phyloP scores from a whole-genome alignment of 2,113 vertebrate species.

The Scopus umbretta region DNA sequence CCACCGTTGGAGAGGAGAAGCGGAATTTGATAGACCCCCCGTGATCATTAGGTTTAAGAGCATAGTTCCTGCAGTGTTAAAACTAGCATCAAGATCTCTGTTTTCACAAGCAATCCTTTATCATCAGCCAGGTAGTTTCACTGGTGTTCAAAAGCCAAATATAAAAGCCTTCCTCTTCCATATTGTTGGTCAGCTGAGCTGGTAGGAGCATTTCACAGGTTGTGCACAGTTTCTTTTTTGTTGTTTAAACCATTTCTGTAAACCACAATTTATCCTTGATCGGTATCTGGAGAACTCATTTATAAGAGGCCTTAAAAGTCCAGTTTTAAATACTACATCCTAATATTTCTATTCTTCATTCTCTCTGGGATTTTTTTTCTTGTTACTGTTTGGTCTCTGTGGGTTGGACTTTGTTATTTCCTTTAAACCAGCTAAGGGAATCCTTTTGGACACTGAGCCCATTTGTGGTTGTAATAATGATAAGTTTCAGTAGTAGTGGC shows the following conservation, averaged over 20 bases:
- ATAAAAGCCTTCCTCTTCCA: not conserved
- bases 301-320: slow-evolving; percentile 20
- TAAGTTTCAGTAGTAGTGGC: slow-evolving; percentile 71
- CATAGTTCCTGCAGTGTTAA: not conserved
- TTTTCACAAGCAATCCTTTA: not conserved
- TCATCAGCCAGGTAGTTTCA: not conserved
- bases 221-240: not conserved
- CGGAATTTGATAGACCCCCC: not conserved
- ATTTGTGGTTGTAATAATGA: slow-evolving; percentile 74
- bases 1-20: not conserved
- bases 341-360: slow-evolving; percentile 10
- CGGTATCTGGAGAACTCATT: not conserved
- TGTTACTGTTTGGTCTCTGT: slow-evolving; percentile 12
- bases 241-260: not conserved
- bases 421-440: slow-evolving; percentile 41
- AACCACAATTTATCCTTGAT: not conserved
- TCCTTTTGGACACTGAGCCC: slow-evolving; percentile 64
- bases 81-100: not conserved
- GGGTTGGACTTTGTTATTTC: not conserved
- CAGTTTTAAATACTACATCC: not conserved
- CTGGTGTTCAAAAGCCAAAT: not conserved
- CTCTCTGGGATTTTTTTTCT: not conserved
- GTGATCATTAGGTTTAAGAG: not conserved
- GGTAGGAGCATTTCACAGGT: not conserved
- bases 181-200: not conserved